These are phyloP conservation scores for Microctonus aethiopoides DNA, from an alignment of 2,888 invertebrate species.

Conservation along the genomic window DNA sequence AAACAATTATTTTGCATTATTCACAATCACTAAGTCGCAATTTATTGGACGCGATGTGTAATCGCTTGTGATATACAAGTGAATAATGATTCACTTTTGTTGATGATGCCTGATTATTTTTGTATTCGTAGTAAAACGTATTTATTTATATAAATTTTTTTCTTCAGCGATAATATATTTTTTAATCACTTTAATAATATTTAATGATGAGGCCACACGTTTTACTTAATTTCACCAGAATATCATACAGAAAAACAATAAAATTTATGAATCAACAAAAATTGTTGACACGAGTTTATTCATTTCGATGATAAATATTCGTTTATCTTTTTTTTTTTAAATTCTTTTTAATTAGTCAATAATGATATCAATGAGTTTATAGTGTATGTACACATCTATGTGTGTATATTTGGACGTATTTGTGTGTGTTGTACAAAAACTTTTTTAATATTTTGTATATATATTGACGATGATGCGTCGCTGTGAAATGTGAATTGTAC, in stretches of 20 bases:
- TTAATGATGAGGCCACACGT: not conserved
- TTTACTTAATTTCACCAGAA: not conserved
- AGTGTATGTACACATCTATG: not conserved
- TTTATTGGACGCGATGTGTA: not conserved
- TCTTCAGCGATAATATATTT: slow-evolving; percentile 13
- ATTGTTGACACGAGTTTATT: not conserved
- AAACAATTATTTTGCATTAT: not conserved
- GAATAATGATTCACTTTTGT: not conserved
- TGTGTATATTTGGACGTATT: not conserved
- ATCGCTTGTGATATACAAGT: not conserved
- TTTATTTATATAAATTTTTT: not conserved
- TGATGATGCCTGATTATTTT: not conserved
- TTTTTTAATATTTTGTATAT: too few species aligned
- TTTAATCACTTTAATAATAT: not conserved
- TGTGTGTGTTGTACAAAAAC: not conserved
- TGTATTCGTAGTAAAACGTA: not conserved
- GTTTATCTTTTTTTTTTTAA: slow-evolving; percentile 21
- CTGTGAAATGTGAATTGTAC: too few species aligned
- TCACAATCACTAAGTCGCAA: not conserved
- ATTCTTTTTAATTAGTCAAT: not conserved
- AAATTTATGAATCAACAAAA: not conserved
- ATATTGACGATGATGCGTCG: too few species aligned
- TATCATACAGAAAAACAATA: not conserved
- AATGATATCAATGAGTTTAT: not conserved
- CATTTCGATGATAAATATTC: not conserved